Conservation (phyloP, 2,797 vertebrate species). For the Lacerta viridis region DNA sequence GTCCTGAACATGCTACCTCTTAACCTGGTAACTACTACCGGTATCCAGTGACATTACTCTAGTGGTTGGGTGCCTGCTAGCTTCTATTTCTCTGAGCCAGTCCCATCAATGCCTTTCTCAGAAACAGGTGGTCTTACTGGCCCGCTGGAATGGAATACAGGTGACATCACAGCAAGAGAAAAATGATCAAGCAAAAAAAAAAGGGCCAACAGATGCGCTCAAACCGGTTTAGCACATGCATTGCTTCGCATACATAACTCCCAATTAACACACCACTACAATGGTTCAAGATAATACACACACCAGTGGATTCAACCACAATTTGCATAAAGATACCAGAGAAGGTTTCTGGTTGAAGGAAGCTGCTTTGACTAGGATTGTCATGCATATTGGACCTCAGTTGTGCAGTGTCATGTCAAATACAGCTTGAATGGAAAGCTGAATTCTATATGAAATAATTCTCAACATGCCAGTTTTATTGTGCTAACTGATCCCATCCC, state of each 20-base stretch:
- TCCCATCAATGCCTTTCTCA: neutral
- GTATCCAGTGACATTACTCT: neutral
- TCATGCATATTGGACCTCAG: neutral
- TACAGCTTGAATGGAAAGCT: neutral
- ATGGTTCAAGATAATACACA: neutral
- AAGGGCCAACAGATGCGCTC: neutral
- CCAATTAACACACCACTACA: too few relatives aligned
- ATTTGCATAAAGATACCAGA: neutral
- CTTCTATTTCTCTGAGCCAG: neutral
- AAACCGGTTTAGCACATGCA: too few relatives aligned
- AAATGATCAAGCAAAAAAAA: neutral
- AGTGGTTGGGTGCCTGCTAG: neutral
- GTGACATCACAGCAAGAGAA: neutral
- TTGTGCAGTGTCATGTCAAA: neutral
- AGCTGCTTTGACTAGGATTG: neutral
- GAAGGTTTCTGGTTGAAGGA: neutral
- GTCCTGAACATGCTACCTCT: neutral
- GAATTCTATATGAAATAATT: too few relatives aligned
- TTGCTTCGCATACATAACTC: neutral
- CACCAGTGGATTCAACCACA: neutral
- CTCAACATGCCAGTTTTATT: too few relatives aligned
- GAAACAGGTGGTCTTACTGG: neutral
- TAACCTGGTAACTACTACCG: neutral
- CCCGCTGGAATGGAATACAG: neutral
- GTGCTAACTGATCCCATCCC: neutral